Conservation (phyloP, 2,113 vertebrate species). For the Carlito syrichta region DNA sequence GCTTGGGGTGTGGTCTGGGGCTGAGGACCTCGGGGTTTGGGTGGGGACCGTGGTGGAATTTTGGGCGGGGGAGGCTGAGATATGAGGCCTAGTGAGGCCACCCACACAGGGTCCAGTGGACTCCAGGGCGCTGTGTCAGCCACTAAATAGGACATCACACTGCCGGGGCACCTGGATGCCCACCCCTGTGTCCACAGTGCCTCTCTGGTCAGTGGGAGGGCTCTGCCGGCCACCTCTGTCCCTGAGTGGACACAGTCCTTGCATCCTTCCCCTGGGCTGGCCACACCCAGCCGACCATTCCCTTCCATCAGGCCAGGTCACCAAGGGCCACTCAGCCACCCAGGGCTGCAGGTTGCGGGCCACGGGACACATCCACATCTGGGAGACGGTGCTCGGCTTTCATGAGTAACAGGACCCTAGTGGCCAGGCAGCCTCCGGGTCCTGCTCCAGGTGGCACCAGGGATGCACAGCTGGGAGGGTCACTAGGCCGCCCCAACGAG, state of each 20-base stretch:
- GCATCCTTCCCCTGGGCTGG: background rate
- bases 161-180: background rate
- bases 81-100: too few relatives aligned
- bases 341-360: background rate
- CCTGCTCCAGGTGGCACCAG: background rate
- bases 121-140: rapidly evolving
- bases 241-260: background rate
- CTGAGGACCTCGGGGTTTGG: background rate
- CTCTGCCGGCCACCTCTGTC: background rate
- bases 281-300: background rate
- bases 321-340: background rate
- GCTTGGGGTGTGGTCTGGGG: background rate
- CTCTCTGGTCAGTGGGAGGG: background rate
- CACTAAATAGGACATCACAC: rapidly evolving
- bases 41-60: background rate
- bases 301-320: background rate
- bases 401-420: too few relatives aligned
- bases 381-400: too few relatives aligned
- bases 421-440: background rate
- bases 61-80: background rate
- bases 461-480: rapidly evolving
- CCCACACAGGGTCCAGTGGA: background rate
- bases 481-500: background rate
- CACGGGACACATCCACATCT: background rate
- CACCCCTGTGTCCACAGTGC: background rate